These are phyloP conservation scores for Pteropus alecto DNA, from an alignment of 2,113 vertebrate genomes.

Conservation along the genomic window DNA sequence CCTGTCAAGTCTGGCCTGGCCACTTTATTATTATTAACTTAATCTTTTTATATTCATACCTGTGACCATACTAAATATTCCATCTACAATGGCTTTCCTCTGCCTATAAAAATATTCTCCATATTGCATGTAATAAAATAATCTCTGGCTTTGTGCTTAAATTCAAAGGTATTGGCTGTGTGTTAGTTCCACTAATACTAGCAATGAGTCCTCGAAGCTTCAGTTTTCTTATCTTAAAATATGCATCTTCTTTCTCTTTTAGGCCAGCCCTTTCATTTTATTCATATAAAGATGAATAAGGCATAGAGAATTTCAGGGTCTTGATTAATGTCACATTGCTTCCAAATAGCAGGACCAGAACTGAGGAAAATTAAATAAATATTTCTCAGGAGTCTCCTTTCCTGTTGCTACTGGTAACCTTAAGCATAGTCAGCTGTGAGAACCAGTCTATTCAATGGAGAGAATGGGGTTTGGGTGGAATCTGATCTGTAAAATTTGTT, in stretches of 20 bases:
- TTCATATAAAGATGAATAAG: not conserved
- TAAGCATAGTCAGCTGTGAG: not conserved
- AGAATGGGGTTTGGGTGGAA: not conserved
- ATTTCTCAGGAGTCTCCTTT: not conserved
- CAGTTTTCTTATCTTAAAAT: not conserved
- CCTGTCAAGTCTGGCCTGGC: not conserved
- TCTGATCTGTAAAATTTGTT: not conserved
- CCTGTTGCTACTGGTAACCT: not conserved
- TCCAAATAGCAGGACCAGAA: not conserved
- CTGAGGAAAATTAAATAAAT: not conserved
- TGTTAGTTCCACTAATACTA: not conserved
- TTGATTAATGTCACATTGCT: not conserved
- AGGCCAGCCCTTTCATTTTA: slow-evolving; percentile 18
- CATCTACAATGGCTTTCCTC: not conserved
- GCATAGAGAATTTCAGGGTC: not conserved
- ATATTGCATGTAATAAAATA: not conserved
- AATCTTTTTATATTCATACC: not conserved
- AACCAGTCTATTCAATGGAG: accelerated
- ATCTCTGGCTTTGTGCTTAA: not conserved
- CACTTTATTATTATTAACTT: not conserved
- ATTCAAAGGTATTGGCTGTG: not conserved
- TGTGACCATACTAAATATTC: not conserved
- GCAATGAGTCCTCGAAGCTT: not conserved
- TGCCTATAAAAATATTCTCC: not conserved
- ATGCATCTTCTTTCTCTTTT: not conserved